A percentile compares a stretch with the other conserved stretches of the same genome.
These are phyloP conservation scores for Sabellastarte sp. DNA, from an alignment of 2,888 invertebrate species.

Conservation along the genomic window DNA sequence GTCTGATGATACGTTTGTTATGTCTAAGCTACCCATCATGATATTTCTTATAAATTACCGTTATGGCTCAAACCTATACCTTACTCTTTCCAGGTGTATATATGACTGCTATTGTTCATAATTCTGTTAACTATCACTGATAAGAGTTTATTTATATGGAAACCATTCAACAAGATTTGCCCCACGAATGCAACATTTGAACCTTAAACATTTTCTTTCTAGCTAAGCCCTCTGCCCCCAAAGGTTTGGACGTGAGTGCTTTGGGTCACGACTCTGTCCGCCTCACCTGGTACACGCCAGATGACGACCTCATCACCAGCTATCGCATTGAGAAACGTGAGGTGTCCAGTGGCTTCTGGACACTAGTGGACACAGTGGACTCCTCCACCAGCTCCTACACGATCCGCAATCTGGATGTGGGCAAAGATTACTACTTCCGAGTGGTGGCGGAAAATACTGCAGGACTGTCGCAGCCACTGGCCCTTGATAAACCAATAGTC, in stretches of 20 bases:
- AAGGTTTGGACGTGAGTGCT: slow-evolving; percentile 17
- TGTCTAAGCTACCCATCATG: too few species aligned
- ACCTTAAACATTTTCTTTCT: too few species aligned
- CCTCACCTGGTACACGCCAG: slow-evolving; percentile 80
- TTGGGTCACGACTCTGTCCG: slow-evolving; percentile 72
- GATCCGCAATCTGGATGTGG: slow-evolving; percentile 37
- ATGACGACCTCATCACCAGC: slow-evolving; percentile 30
- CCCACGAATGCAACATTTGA: too few species aligned
- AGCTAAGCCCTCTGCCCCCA: slow-evolving; percentile 13
- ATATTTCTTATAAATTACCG: too few species aligned
- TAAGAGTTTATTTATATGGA: too few species aligned
- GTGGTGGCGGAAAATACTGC: slow-evolving; percentile 43
- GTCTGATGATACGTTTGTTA: too few species aligned
- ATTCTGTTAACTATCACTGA: too few species aligned
- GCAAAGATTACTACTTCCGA: slow-evolving; percentile 54
- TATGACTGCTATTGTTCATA: too few species aligned
- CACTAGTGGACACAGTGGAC: slow-evolving; percentile 24
- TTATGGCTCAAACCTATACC: too few species aligned
- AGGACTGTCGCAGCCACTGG: slow-evolving; percentile 22
- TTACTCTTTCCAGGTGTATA: too few species aligned
- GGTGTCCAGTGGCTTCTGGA: slow-evolving; percentile 18
- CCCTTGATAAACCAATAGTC: slow-evolving; percentile 20
- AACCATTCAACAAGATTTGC: too few species aligned
- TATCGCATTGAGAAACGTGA: slow-evolving; percentile 39
- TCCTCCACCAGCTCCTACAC: slow-evolving; percentile 21